Evolutionary conservation across 2,888 invertebrate species (phyloP).

Genomic region (Epinotia brunnichana): DNA sequence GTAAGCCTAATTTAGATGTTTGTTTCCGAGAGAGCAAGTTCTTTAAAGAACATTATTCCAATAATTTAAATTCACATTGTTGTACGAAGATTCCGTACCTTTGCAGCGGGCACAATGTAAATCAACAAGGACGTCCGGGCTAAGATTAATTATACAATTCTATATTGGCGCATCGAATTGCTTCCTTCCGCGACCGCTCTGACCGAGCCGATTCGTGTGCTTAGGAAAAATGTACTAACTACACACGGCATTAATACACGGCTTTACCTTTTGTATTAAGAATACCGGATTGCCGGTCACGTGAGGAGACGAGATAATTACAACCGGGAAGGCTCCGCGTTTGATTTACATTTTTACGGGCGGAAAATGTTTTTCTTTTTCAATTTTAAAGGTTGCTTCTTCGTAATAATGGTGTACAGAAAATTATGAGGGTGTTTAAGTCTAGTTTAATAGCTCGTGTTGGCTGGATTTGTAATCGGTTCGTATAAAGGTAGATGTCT

Average conservation of each 20-base stretch:
- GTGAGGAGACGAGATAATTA: conserved; percentile 68
- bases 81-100: conserved; percentile 36
- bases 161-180: conserved; percentile 64
- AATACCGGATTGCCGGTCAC: conserved; percentile 39
- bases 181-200: conserved; percentile 63
- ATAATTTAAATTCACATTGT: conserved; percentile 43
- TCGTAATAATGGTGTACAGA: conserved; percentile 15
- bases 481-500: too few species aligned
- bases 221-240: conserved; percentile 14
- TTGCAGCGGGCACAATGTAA: conserved; percentile 55
- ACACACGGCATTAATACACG: neutral
- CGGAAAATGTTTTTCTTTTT: conserved; percentile 63
- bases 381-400: conserved; percentile 59
- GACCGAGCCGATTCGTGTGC: conserved; percentile 52
- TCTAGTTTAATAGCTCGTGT: too few species aligned
- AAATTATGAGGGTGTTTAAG: too few species aligned
- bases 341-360: conserved; percentile 70
- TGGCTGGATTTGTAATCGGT: too few species aligned
- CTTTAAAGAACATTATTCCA: conserved; percentile 34
- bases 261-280: neutral
- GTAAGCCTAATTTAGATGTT: conserved; percentile 21
- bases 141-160: conserved; percentile 65
- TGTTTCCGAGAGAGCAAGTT: conserved; percentile 16
- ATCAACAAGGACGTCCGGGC: conserved; percentile 64
- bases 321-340: conserved; percentile 59